phyloP scores from a whole-genome alignment of 1,140 invertebrate genomes.

The Drosophila kurseongensis region DNA sequence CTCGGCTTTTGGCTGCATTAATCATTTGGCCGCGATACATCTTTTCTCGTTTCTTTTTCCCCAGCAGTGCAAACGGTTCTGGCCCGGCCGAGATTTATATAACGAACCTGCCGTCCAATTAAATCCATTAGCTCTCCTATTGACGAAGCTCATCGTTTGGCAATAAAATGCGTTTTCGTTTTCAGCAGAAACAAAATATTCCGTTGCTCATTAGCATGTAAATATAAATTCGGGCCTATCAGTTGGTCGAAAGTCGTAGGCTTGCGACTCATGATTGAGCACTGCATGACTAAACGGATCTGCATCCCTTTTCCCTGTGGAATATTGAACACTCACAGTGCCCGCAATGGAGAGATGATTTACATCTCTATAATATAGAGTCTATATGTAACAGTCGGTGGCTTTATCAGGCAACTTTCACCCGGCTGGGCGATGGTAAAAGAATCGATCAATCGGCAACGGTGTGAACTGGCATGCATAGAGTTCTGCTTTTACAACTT shows the following conservation, averaged over 20 bases:
- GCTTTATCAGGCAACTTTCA: constrained; percentile 59
- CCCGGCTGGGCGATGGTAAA: constrained; percentile 30
- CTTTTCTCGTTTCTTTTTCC: constrained; percentile 24
- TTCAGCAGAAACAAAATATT: constrained; percentile 51
- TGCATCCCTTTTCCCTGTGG: background rate
- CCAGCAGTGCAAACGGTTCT: constrained; percentile 36
- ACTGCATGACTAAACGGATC: constrained; percentile 16
- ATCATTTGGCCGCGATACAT: constrained; percentile 49
- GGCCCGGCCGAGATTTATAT: constrained; percentile 53
- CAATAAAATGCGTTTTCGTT: constrained; percentile 52
- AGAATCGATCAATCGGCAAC: constrained; percentile 59
- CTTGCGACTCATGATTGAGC: constrained; percentile 14
- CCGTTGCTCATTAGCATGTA: constrained; percentile 60
- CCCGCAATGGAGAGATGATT: constrained; percentile 16
- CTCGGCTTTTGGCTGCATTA: constrained; percentile 55
- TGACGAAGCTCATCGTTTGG: constrained; percentile 41
- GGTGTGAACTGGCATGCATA: constrained; percentile 25
- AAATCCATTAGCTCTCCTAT: constrained; percentile 31
- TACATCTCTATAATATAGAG: background rate
- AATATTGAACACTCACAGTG: background rate
- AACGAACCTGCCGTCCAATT: constrained; percentile 53
- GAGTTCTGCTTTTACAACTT: constrained; percentile 34
- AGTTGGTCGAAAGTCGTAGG: constrained; percentile 32
- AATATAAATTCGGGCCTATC: constrained; percentile 42
- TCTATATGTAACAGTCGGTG: constrained; percentile 21